These are phyloP conservation scores for Peromyscus maniculatus DNA, from an alignment of 2,113 vertebrate genomes.

Conservation along the genomic window DNA sequence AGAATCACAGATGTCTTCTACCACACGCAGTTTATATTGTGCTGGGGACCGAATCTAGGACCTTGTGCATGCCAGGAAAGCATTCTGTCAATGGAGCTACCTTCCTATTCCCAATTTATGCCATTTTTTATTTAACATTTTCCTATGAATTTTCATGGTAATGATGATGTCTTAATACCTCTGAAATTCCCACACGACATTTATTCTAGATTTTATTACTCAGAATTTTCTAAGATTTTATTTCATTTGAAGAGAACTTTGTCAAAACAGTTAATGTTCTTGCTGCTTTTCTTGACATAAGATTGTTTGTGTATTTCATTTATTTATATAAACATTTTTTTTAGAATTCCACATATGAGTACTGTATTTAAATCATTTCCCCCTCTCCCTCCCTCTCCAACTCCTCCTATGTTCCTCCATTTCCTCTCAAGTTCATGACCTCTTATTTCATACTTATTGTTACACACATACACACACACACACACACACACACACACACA, in stretches of 20 bases:
- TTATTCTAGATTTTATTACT: background rate
- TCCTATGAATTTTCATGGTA: background rate
- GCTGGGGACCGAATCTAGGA: background rate
- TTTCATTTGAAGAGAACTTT: slow-evolving; percentile 21
- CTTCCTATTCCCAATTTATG: background rate
- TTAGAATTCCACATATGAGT: background rate
- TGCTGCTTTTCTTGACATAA: background rate
- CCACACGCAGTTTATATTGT: background rate
- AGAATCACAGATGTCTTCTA: background rate
- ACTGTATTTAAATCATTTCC: background rate
- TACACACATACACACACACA: too few species aligned
- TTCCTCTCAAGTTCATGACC: background rate
- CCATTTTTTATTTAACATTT: background rate
- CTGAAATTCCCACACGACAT: background rate
- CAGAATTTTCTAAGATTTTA: background rate
- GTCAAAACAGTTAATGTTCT: background rate
- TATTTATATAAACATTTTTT: background rate
- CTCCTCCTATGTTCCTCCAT: background rate
- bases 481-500: too few species aligned
- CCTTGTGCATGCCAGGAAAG: too few species aligned
- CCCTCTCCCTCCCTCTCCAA: background rate
- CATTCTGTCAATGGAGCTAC: background rate
- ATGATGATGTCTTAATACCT: background rate
- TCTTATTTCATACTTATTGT: background rate
- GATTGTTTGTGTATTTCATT: background rate